Percentiles rank a stretch among this genome's conserved stretches.
phyloP scores from a whole-genome alignment of 1,140 invertebrate genomes.

The Drosophila biarmipes region DNA sequence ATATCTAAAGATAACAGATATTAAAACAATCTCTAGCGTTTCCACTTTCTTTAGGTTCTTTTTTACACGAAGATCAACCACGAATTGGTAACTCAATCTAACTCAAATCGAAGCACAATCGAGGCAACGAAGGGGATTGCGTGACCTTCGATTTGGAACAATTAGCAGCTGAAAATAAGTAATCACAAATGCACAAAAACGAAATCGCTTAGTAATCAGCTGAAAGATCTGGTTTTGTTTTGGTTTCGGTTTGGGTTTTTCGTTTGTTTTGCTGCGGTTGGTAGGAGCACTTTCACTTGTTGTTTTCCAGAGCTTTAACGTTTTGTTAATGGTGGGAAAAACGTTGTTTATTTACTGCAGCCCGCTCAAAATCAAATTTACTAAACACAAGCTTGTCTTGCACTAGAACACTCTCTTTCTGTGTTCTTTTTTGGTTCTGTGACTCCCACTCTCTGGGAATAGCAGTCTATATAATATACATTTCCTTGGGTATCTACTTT shows the following conservation, averaged over 20 bases:
- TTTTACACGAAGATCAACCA: not conserved
- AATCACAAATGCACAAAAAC: slow-evolving; percentile 26
- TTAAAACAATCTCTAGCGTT: not conserved
- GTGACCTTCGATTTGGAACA: slow-evolving; percentile 52
- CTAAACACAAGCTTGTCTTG: slow-evolving; percentile 12
- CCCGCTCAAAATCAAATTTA: slow-evolving; percentile 6
- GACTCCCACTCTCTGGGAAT: slow-evolving; percentile 15
- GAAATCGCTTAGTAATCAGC: slow-evolving; percentile 32
- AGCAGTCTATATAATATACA: slow-evolving; percentile 20
- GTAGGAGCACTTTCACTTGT: slow-evolving; percentile 59
- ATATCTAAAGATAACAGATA: not conserved
- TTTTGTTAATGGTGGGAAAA: slow-evolving; percentile 4
- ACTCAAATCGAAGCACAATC: not conserved
- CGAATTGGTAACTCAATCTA: not conserved
- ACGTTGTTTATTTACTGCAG: slow-evolving; percentile 11
- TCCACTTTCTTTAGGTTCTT: not conserved
- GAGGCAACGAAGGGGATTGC: slow-evolving; percentile 4
- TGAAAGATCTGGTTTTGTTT: slow-evolving; percentile 43
- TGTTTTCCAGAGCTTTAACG: slow-evolving; percentile 6
- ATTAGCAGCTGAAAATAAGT: slow-evolving; percentile 50
- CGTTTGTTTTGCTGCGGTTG: slow-evolving; percentile 23
- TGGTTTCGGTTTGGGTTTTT: slow-evolving; percentile 20
- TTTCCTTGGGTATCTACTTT: slow-evolving; percentile 29
- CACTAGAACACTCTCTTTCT: slow-evolving; percentile 23
- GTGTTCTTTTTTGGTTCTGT: slow-evolving; percentile 2